Evolutionary conservation across 2,888 invertebrate genomes (phyloP).

Genomic region (Polyommatus icarus): DNA sequence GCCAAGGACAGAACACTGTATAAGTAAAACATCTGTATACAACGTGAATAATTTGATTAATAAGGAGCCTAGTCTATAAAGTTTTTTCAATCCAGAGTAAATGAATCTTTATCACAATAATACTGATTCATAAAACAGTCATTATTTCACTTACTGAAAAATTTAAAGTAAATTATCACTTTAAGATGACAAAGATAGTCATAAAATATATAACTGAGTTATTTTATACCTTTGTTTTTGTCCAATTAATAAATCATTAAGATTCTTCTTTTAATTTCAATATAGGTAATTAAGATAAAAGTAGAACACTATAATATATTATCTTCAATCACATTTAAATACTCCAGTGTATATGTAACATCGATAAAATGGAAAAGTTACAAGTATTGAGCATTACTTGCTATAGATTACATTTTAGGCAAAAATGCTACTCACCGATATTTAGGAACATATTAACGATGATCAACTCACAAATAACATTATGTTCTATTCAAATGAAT

Average conservation of each 20-base stretch:
- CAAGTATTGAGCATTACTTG: slow-evolving; percentile 2
- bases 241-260: neutral
- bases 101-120: slow-evolving; percentile 7
- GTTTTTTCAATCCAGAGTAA: slow-evolving; percentile 1
- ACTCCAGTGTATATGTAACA: neutral
- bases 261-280: neutral
- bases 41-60: neutral
- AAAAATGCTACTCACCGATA: neutral
- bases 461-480: neutral
- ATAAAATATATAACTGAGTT: neutral
- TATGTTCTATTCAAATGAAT: neutral
- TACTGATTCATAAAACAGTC: neutral
- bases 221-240: neutral
- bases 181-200: neutral
- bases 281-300: neutral
- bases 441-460: neutral
- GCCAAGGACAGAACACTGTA: neutral
- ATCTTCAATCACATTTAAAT: slow-evolving; percentile 1
- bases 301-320: neutral
- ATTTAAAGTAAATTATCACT: neutral
- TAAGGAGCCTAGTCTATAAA: neutral
- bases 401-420: neutral
- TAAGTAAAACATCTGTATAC: no score
- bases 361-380: neutral
- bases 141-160: neutral